Conservation (phyloP, 2,888 invertebrate species). For the Nemurella pictetii region DNA sequence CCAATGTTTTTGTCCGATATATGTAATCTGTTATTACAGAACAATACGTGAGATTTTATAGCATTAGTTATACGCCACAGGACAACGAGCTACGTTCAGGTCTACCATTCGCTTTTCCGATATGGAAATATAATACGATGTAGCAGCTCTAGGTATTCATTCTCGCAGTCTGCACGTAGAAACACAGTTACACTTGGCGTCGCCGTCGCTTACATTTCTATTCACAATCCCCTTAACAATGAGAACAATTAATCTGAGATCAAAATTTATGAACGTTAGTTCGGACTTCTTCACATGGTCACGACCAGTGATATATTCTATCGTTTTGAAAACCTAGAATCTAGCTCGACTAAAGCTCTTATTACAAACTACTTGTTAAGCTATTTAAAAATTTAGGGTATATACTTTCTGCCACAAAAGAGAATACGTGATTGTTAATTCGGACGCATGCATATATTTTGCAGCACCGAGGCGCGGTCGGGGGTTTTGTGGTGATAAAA, state of each 20-base stretch:
- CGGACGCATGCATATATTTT: neutral
- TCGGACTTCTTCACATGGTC: neutral
- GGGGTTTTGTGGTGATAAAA: too few species aligned
- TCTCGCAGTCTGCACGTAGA: neutral
- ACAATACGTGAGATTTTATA: constrained; percentile 19
- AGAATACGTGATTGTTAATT: neutral
- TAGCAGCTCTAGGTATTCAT: neutral
- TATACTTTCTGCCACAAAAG: neutral
- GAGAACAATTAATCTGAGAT: constrained; percentile 23
- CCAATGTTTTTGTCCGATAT: constrained; percentile 4
- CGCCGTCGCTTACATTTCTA: neutral
- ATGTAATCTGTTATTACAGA: constrained; percentile 12
- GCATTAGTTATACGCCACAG: neutral
- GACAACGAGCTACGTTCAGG: neutral
- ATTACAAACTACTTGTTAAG: neutral
- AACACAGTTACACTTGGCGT: neutral
- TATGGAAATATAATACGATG: constrained; percentile 6
- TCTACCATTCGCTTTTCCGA: neutral
- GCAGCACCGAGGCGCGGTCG: neutral
- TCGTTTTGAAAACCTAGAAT: neutral
- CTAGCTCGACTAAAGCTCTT: neutral
- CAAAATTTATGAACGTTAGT: constrained; percentile 8
- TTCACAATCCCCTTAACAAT: neutral
- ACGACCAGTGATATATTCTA: neutral
- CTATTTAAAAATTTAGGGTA: neutral